Base-by-base conservation (phyloP, 2,888 invertebrate species). In the Ditylenchus weischeri region DNA sequence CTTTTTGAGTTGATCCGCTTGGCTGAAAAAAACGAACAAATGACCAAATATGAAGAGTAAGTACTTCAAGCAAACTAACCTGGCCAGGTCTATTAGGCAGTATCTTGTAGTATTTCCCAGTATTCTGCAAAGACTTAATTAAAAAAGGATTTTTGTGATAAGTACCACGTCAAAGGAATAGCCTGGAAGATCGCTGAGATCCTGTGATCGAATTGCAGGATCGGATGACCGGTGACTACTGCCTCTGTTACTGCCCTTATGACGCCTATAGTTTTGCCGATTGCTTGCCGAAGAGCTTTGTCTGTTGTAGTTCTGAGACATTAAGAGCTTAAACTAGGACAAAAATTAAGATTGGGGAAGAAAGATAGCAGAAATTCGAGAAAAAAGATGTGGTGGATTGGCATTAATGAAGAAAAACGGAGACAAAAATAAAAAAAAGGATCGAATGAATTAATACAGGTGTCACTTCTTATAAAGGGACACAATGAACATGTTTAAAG, bases 51-150 rank as follows among this genome's bases (percentile, higher is more conserved):
- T 11, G 11, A 5, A 29, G 29, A 64, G 11, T 4, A 64, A 23
- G 13, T 1, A 35, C 29, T 29, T 29, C 29, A 29, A 29, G 29
- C 29, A 38, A 43, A 38, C 21, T 21, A 11, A 69, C 69, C 10
- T 66, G 71, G 19, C 66, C 70, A 6, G 71, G 70, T 13, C 43
- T 43, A 43, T 66, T 65, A n/a, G 36, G 38, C 43, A 71, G 21
- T 50, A 76, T 75, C 57, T 70, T 70, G 66, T 68, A 77, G 61
- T 77, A 76, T 57, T 75, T 75, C 49, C 69, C 65, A 6, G 71
- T 23, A 18, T 10, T 59, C 43, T 59, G 21, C 15, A 35, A 59
- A 64, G 1, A 60, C 62, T 15, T n/a, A 11, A 11, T 35, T 18
- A 29, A 64, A 60, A 23, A 65, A 36, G 13, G 18, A 63, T 49